These are phyloP conservation scores for Cherax destructor DNA, from an alignment of 1,140 invertebrate genomes.

Conservation along the genomic window DNA sequence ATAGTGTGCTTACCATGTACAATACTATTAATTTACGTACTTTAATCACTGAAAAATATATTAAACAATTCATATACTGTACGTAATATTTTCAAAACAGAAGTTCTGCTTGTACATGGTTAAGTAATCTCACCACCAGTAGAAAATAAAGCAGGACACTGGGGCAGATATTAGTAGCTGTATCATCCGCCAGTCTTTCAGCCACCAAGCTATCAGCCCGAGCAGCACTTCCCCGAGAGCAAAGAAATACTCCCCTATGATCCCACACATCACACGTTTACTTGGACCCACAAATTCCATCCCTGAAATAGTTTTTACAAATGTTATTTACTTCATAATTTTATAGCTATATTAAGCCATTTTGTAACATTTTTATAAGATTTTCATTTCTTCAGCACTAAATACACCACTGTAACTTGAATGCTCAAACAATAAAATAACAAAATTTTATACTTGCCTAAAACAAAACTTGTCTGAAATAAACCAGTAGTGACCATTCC, in stretches of 20 bases:
- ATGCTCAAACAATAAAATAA: neutral
- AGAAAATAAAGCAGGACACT: slow-evolving; percentile 80
- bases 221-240: slow-evolving; percentile 83
- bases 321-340: neutral
- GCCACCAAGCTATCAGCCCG: slow-evolving; percentile 81
- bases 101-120: neutral
- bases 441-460: slow-evolving; percentile 20
- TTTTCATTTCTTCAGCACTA: too few species aligned
- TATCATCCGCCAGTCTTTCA: slow-evolving; percentile 83
- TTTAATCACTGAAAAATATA: too few species aligned
- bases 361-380: too few species aligned
- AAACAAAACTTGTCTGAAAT: slow-evolving; percentile 49
- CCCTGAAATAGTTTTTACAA: slow-evolving; percentile 76
- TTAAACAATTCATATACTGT: too few species aligned
- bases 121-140: slow-evolving; percentile 77
- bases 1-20: too few species aligned
- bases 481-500: slow-evolving; percentile 32
- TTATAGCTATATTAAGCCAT: neutral
- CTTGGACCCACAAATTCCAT: slow-evolving; percentile 86
- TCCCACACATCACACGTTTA: slow-evolving; percentile 84
- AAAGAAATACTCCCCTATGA: slow-evolving; percentile 84
- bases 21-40: too few species aligned
- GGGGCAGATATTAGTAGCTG: slow-evolving; percentile 82
- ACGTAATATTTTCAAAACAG: too few species aligned
- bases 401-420: neutral